Percentiles rank a stretch among this genome's conserved stretches.
Conservation (phyloP, 2,797 vertebrate genomes). For the Coilia nasus region DNA sequence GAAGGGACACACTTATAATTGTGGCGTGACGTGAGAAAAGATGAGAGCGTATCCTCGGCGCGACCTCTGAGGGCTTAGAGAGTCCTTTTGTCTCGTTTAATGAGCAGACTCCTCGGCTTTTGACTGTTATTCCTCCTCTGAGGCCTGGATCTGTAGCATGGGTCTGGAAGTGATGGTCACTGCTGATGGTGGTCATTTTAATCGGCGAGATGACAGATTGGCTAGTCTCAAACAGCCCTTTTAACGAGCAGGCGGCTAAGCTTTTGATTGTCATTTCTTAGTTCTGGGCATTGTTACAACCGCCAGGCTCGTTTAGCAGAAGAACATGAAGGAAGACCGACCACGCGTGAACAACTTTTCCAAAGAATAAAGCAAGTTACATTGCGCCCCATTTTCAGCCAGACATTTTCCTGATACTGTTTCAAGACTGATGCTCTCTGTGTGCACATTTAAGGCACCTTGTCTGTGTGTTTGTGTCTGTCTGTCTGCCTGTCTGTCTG, state of each 20-base stretch:
- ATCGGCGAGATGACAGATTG: neutral
- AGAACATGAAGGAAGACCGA: too few species aligned
- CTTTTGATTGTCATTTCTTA: too few species aligned
- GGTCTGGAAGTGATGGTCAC: neutral
- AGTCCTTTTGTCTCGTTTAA: neutral
- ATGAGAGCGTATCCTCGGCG: neutral
- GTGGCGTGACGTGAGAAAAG: neutral
- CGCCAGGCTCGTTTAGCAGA: too few species aligned
- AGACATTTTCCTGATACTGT: neutral
- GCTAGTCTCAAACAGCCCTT: too few species aligned
- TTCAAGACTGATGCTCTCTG: neutral
- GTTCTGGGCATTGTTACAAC: too few species aligned
- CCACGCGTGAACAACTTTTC: too few species aligned
- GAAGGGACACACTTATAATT: neutral
- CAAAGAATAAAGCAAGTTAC: constrained; percentile 16
- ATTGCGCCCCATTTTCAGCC: neutral
- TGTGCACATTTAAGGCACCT: neutral
- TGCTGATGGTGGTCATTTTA: neutral
- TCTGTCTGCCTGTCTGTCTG: neutral
- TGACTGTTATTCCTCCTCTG: neutral
- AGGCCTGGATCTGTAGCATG: neutral
- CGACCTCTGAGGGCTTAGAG: neutral
- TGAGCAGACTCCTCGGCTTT: neutral
- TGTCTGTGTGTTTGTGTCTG: neutral
- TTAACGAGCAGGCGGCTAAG: too few species aligned